These are phyloP conservation scores for Regulus satrapa DNA, from an alignment of 2,113 vertebrate genomes.

Conservation along the genomic window DNA sequence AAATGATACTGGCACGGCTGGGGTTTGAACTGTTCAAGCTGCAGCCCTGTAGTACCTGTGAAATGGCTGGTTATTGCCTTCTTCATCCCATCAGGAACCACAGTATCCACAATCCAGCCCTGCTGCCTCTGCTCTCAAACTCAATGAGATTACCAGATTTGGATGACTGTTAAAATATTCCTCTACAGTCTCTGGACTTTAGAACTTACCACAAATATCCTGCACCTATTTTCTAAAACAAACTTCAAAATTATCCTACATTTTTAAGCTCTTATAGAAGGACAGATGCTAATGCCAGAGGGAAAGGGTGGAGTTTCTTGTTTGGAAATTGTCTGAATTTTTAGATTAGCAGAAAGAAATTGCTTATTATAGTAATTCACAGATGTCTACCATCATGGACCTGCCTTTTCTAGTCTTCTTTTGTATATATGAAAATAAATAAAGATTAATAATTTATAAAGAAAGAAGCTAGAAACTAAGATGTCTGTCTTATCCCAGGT, in stretches of 20 bases:
- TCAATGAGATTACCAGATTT: not conserved
- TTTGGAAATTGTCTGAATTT: not conserved
- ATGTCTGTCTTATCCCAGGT: not conserved
- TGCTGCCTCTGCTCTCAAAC: not conserved
- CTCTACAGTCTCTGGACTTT: not conserved
- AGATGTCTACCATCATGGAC: not conserved
- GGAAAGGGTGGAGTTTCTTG: not conserved
- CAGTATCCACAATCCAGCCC: not conserved
- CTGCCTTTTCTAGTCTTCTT: not conserved
- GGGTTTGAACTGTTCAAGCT: not conserved
- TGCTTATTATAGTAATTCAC: not conserved
- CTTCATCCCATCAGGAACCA: not conserved
- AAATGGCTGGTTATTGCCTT: not conserved
- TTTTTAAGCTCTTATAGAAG: not conserved
- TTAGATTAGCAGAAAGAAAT: not conserved
- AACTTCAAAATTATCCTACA: not conserved
- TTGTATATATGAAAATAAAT: constrained; percentile 5
- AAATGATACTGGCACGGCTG: not conserved
- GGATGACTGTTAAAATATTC: not conserved
- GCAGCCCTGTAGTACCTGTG: not conserved
- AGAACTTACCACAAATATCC: not conserved
- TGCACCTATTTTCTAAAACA: not conserved
- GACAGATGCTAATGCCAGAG: not conserved
- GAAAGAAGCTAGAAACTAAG: not conserved
- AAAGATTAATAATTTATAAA: not conserved